Percentiles rank a stretch among this genome's conserved stretches.
phyloP scores from a whole-genome alignment of 37 sponge, comb jelly and placozoan genomes.

The Spongilla lacustris region DNA sequence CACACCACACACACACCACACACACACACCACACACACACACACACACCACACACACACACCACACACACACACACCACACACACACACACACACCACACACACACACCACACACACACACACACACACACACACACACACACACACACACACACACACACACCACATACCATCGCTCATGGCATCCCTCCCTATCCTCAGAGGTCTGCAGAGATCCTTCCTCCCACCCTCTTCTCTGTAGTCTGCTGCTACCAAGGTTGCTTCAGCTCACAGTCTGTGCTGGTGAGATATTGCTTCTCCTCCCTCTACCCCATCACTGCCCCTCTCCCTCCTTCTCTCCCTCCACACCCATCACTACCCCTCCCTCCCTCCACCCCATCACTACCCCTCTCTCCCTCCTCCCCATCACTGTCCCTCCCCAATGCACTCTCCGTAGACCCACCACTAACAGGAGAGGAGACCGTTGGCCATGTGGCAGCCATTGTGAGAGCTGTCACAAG shows the following conservation, averaged over 20 bases:
- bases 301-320: not conserved
- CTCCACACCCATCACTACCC: not conserved
- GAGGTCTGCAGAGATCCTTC: not conserved
- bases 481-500: constrained; percentile 6
- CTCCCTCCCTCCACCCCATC: not conserved
- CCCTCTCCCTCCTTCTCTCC: not conserved
- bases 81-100: no score
- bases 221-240: not conserved
- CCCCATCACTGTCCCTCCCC: not conserved
- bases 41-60: no score
- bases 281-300: not conserved
- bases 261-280: not conserved
- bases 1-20: no score
- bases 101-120: no score
- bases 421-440: not conserved
- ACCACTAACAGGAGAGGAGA: not conserved
- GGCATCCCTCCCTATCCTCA: not conserved
- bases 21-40: no score
- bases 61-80: no score
- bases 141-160: constrained; percentile 31
- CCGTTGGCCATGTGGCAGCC: constrained; percentile 3
- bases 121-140: no score
- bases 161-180: constrained; percentile 10
- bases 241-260: not conserved
- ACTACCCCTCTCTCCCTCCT: not conserved